Base-by-base conservation (phyloP, 30 jellyfish, hydroid and myxozoan species). In the Aurelia sp. region DNA sequence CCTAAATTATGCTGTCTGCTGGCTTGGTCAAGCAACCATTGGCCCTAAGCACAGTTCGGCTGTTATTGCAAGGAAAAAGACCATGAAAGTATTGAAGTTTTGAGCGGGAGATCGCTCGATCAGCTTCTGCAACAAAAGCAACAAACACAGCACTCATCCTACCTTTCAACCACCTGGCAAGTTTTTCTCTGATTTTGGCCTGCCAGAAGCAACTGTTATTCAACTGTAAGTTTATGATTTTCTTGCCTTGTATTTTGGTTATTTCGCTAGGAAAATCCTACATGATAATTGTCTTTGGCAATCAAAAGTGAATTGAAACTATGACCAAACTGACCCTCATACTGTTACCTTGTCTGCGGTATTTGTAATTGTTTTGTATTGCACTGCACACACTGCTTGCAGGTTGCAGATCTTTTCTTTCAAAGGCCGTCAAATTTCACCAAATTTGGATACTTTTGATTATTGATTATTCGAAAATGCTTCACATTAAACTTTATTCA, bases 121-220 rank as follows among this genome's bases (percentile, higher is more conserved):
- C 62, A 13, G 76, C 76, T 60, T 44, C 55, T 44, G 55, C 55
- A 44, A 44, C 55, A 9, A 44, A 44, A 4, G 55, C 55, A 44
- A 44, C 55, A 9, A 44, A 44, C 55, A 44, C 55, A 44, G 55
- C 55, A 44, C 55, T 44, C 20, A 76, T 60, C 87, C 69, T 59
- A 21, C 87, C 76, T 76, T 76, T 53, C 55, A 4, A 76, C 87
- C 87, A 76, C 87, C 87, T 76, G 87, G 87, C 87, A 76, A 63
- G 87, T 57, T 24, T 60, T 38, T 76, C 87, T 51, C 69, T 76
- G 76, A 76, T 60, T 76, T 76, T 76, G 87, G 87, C 87, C 87
- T 76, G 69, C 22, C 17, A 44, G 64, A 21, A 33, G 65, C 77
- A 58, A 76, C 76, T 41, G 40, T 67, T 76, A n/a, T 10, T 15